Evolutionary conservation across 2,797 vertebrate species (phyloP).

Genomic region (Falco berigora): DNA sequence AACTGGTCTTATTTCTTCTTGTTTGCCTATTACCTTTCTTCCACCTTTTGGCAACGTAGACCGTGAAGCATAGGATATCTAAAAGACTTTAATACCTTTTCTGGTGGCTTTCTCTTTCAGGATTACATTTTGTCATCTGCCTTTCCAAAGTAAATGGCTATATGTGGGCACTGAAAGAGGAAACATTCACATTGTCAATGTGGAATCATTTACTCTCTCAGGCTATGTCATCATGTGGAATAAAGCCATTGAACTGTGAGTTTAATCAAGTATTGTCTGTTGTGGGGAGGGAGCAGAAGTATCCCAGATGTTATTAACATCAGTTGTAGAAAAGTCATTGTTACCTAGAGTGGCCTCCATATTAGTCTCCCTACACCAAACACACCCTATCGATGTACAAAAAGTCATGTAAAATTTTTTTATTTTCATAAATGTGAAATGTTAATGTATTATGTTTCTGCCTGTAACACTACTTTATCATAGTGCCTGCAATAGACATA

Average conservation of each 20-base stretch:
- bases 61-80: background rate
- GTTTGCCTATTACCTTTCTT: background rate
- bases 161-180: slow-evolving; percentile 96
- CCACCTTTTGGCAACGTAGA: background rate
- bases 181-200: slow-evolving; percentile 98
- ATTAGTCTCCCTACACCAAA: background rate
- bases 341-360: background rate
- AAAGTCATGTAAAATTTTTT: background rate
- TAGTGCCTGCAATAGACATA: background rate
- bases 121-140: slow-evolving; percentile 93
- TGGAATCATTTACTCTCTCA: slow-evolving; percentile 99
- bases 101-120: slow-evolving; percentile 70
- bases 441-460: background rate
- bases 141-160: slow-evolving; percentile 99
- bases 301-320: background rate
- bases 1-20: background rate
- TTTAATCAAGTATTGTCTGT: slow-evolving; percentile 18
- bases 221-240: slow-evolving; percentile 99
- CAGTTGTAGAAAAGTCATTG: background rate
- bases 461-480: background rate
- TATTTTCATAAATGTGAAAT: background rate
- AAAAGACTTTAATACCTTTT: background rate
- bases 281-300: background rate
- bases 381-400: background rate
- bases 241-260: slow-evolving; percentile 99